These are phyloP conservation scores for Vespertilio murinus DNA, from an alignment of 2,797 vertebrate species.

Conservation along the genomic window DNA sequence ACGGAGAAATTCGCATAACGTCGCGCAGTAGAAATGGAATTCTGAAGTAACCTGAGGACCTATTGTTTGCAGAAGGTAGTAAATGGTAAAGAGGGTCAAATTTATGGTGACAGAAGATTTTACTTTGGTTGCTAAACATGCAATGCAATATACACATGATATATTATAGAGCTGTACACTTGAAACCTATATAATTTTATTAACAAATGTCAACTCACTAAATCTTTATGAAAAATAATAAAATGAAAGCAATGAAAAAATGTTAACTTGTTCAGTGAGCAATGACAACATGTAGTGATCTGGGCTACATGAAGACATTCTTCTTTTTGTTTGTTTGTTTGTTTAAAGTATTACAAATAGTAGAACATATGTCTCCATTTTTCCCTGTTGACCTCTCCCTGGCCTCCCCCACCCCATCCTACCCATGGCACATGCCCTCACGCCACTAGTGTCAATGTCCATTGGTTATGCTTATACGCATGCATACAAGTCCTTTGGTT, in stretches of 20 bases:
- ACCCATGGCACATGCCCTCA: too few species aligned
- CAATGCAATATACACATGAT: background rate
- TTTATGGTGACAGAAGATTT: background rate
- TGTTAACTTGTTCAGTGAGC: background rate
- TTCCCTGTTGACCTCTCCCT: too few species aligned
- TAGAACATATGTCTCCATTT: too few species aligned
- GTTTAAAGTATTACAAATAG: too few species aligned
- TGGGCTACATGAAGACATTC: background rate
- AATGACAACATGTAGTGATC: background rate
- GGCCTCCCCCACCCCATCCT: too few species aligned
- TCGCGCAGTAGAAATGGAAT: too few species aligned
- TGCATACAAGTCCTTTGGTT: too few species aligned
- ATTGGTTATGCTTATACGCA: too few species aligned
- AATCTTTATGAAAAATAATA: background rate
- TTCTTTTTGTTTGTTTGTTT: background rate
- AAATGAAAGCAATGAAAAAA: background rate
- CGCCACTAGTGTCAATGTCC: too few species aligned
- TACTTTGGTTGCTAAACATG: background rate
- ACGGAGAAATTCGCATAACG: rapidly evolving
- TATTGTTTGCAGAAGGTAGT: background rate
- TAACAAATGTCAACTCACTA: background rate
- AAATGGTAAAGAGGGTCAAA: background rate
- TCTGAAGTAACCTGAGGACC: too few species aligned
- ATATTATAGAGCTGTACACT: background rate
- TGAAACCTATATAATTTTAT: background rate